These are phyloP conservation scores for Carcharodon carcharias DNA, from an alignment of 2,797 vertebrate species.

Conservation along the genomic window DNA sequence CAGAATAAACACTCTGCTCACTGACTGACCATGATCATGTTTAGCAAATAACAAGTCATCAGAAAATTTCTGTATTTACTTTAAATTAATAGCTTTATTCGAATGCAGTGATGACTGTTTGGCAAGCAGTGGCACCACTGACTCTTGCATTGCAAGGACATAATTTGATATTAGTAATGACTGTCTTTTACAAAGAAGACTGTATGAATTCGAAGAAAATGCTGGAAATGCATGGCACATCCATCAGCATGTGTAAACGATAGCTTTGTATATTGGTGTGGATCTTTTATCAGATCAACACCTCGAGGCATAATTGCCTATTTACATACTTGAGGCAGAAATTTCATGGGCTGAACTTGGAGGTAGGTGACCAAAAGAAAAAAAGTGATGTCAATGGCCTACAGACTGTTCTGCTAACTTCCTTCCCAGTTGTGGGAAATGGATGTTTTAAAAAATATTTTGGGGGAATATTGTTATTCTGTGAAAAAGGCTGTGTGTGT, in stretches of 20 bases:
- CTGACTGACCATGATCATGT: background rate
- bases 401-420: no score
- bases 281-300: conserved; percentile 4
- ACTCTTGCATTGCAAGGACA: background rate
- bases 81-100: background rate
- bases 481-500: no score
- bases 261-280: background rate
- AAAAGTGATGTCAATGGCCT: no score
- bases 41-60: background rate
- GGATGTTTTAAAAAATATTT: no score
- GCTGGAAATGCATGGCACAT: background rate
- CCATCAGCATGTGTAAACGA: background rate
- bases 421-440: no score
- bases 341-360: no score
- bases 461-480: no score
- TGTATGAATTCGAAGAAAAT: background rate
- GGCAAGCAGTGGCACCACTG: background rate
- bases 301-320: background rate
- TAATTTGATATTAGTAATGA: background rate
- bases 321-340: background rate
- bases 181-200: background rate
- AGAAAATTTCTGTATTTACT: background rate
- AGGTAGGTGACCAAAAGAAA: no score
- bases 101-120: background rate
- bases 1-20: background rate